These are phyloP conservation scores for Aethes cnicana DNA, from an alignment of 2,888 invertebrate genomes.

Conservation along the genomic window DNA sequence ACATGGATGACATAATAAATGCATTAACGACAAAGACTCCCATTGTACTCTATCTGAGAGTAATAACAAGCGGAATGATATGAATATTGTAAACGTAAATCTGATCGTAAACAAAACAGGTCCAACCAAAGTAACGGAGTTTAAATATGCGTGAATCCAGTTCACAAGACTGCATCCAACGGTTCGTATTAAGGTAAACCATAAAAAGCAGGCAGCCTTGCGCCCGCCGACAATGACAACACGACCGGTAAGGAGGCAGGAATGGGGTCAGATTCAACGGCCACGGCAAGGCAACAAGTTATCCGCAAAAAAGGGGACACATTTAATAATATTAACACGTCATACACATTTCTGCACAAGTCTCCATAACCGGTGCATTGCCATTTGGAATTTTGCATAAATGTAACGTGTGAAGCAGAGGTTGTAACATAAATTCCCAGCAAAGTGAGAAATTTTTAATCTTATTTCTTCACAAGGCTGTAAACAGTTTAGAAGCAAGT, in stretches of 20 bases:
- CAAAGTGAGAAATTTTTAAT: too few species aligned
- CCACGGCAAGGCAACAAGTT: conserved; percentile 55
- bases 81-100: background rate
- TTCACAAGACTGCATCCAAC: conserved; percentile 13
- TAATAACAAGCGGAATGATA: background rate
- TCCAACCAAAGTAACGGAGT: conserved; percentile 7
- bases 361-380: conserved; percentile 7
- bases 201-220: conserved; percentile 43
- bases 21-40: background rate
- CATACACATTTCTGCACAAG: conserved; percentile 8
- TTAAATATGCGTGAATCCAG: background rate
- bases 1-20: background rate
- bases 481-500: too few species aligned
- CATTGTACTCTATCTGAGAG: background rate
- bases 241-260: conserved; percentile 62
- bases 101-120: conserved; percentile 4
- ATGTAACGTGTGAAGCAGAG: conserved; percentile 13
- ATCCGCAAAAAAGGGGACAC: conserved; percentile 45
- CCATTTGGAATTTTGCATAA: conserved; percentile 5
- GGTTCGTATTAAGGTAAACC: conserved; percentile 24
- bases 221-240: conserved; percentile 42
- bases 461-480: too few species aligned
- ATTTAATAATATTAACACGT: conserved; percentile 12
- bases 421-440: too few species aligned
- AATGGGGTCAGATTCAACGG: conserved; percentile 69